Evolutionary conservation across 2,113 vertebrate species (phyloP), one percentile per base, ranked within the genome.

Genomic region (Sinocyclocheilus anshuiensis): DNA sequence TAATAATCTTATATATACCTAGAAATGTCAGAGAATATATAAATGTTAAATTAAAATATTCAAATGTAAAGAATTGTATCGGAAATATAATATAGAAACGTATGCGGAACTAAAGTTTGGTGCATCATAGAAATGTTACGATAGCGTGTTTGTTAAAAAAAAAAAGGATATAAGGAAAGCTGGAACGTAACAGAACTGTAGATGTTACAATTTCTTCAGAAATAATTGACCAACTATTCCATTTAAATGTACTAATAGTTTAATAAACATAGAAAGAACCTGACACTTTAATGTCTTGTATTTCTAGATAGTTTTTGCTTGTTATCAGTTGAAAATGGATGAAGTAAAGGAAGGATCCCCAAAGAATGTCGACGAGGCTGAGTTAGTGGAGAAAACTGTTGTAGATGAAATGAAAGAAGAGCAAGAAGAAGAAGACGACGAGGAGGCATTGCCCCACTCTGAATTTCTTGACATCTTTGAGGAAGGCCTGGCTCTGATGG

Each of bases 381-480:
- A 88, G 29, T 15, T 77, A 9, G 78, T 65, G 9, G 75, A 50
- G 42, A 78, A 29, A 53, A 0, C 6, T 15, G 10, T 20, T 39
- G 76, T 80, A 20, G 72, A 86, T 48, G 65, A 77, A n/a, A n/a
- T 72, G 6, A 63, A 81, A 69, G 29, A 90, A 7, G 75, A 84
- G 24, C 69, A 74, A 71, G 12, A 69, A 55, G 85, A 88, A 4
- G 90, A 77, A 0, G 87, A 90, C 4, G 95, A 96, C 0, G 96
- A 96, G 6, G 96, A 96, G 81, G 89, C 94, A 24, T 89, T 96
- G 86, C 96, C 97, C 4, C 97, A 99, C 89, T 97, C 97, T 0
- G 97, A 98, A 83, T 95, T 97, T 81, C 89, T 98, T 89, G 96
- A 97, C 89, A 95, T 97, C 50, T 99, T 97, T 92, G 97, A 98